Evolutionary conservation across 2,113 vertebrate genomes (phyloP).

Genomic region (Tenrec ecaudatus): DNA sequence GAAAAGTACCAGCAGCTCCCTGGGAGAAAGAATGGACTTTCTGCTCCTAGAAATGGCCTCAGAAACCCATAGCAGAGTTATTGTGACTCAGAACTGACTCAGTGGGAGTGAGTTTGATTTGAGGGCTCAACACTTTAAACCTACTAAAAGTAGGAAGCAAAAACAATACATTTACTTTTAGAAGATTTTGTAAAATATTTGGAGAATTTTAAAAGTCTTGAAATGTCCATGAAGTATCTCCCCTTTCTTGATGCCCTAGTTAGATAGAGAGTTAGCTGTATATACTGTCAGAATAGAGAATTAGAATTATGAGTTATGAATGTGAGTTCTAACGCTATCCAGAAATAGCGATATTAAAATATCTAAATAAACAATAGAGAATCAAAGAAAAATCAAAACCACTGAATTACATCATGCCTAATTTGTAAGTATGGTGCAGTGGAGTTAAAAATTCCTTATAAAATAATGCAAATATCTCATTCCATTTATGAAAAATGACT

Average conservation of each 20-base stretch:
- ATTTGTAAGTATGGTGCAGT: slow-evolving; percentile 21
- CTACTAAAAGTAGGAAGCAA: slow-evolving; percentile 4
- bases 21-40: no score
- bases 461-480: slow-evolving; percentile 27
- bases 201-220: not conserved
- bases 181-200: slow-evolving; percentile 39
- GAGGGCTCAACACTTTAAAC: not conserved
- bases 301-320: slow-evolving; percentile 35
- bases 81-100: no score
- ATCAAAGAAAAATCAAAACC: slow-evolving; percentile 48
- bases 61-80: no score
- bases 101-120: no score
- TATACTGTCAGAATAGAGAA: not conserved
- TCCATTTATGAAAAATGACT: not conserved
- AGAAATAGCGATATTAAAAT: slow-evolving; percentile 31
- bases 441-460: slow-evolving; percentile 24
- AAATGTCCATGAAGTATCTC: not conserved
- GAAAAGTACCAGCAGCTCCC: no score
- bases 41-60: no score
- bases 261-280: not conserved
- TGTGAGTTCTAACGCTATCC: slow-evolving; percentile 15
- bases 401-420: not conserved
- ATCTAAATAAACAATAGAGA: slow-evolving; percentile 42
- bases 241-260: not conserved
- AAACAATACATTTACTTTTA: not conserved